phyloP scores from a whole-genome alignment of 1,140 invertebrate genomes.

The Scaptodrosophila lebanonensis region DNA sequence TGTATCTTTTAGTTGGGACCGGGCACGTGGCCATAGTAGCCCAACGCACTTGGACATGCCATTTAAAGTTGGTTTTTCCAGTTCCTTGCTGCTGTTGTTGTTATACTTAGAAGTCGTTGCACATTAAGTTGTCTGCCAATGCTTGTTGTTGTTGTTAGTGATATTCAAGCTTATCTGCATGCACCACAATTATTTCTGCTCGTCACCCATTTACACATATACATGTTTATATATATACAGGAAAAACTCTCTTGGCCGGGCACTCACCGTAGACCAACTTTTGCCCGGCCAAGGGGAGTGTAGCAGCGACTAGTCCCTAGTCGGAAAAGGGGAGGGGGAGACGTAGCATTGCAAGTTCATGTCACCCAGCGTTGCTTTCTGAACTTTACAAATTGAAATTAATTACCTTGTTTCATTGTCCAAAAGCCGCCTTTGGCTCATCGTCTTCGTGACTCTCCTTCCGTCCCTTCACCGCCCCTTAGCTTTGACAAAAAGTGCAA shows the following conservation, averaged over 20 bases:
- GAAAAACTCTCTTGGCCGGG: too few species aligned
- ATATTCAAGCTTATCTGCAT: constrained; percentile 53
- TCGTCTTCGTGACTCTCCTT: not conserved
- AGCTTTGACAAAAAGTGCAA: not conserved
- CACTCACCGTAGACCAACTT: too few species aligned
- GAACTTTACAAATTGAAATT: constrained; percentile 72
- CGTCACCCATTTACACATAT: constrained; percentile 45
- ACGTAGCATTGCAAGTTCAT: not conserved
- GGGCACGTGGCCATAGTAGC: too few species aligned
- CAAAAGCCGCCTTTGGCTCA: constrained; percentile 6
- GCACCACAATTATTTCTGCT: constrained; percentile 68
- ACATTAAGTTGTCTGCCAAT: constrained; percentile 61
- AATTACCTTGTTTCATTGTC: constrained; percentile 58
- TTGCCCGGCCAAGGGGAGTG: too few species aligned
- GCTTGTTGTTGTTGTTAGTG: constrained; percentile 27
- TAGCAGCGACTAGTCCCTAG: not conserved
- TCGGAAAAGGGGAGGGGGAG: not conserved
- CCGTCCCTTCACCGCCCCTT: too few species aligned
- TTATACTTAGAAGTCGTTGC: constrained; percentile 54
- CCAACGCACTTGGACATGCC: too few species aligned
- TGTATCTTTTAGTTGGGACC: too few species aligned
- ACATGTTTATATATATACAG: not conserved
- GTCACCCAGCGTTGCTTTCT: constrained; percentile 31
- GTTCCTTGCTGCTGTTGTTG: constrained; percentile 24
- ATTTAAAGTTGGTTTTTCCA: constrained; percentile 38